These are phyloP conservation scores for Turnix velox DNA, from an alignment of 2,113 vertebrate species.

Conservation along the genomic window DNA sequence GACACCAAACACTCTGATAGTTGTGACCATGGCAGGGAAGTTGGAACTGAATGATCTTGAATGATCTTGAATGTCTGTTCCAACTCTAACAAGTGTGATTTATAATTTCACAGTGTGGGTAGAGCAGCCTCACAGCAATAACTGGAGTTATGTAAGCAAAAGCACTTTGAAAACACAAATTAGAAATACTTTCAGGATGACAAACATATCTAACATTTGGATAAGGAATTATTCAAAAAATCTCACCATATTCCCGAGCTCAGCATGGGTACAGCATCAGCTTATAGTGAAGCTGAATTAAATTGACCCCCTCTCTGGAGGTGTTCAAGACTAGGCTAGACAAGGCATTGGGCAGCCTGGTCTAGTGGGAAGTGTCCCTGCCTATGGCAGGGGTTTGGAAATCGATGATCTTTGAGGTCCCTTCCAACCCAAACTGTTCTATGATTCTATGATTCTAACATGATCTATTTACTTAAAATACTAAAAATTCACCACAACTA, in stretches of 20 bases:
- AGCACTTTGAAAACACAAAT: neutral
- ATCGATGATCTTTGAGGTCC: too few species aligned
- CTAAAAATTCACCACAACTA: neutral
- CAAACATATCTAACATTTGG: neutral
- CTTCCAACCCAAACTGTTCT: too few species aligned
- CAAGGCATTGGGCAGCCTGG: too few species aligned
- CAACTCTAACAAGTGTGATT: neutral
- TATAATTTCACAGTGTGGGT: neutral
- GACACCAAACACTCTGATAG: too few species aligned
- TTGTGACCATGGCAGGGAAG: neutral
- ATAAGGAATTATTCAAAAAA: neutral
- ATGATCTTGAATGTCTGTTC: neutral
- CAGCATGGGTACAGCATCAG: neutral
- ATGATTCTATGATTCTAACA: too few species aligned
- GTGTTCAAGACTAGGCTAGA: too few species aligned
- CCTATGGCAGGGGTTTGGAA: too few species aligned
- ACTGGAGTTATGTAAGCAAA: neutral
- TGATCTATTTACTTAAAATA: neutral
- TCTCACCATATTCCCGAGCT: neutral
- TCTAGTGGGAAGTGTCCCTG: too few species aligned
- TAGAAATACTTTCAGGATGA: neutral
- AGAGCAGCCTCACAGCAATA: neutral
- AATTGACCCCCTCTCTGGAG: too few species aligned
- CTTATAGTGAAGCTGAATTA: neutral
- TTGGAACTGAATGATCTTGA: neutral